These are phyloP conservation scores for Andrena trimmerana DNA, from an alignment of 2,888 invertebrate species.

Conservation along the genomic window DNA sequence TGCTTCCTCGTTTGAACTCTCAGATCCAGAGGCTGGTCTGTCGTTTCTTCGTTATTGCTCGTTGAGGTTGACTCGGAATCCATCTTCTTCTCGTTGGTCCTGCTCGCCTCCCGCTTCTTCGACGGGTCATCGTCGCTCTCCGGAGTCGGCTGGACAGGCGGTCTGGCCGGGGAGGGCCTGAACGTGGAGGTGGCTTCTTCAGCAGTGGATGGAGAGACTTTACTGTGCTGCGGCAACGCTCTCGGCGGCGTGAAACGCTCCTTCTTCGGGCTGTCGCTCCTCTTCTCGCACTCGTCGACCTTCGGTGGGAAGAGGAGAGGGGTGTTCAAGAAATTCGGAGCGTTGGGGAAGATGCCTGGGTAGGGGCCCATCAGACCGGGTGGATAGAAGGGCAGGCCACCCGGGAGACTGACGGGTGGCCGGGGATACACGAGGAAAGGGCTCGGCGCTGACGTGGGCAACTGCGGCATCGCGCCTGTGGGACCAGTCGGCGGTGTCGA, in stretches of 20 bases:
- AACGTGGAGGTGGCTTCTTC: conserved; percentile 89
- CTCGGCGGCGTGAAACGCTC: conserved; percentile 88
- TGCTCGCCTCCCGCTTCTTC: conserved; percentile 60
- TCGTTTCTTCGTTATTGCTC: conserved; percentile 62
- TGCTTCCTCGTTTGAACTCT: conserved; percentile 80
- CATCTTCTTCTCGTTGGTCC: conserved; percentile 74
- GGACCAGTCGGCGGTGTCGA: conserved; percentile 87
- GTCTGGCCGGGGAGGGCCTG: conserved; percentile 89
- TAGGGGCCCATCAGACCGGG: conserved; percentile 88
- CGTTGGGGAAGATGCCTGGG: conserved; percentile 86
- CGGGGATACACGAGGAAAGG: conserved; percentile 91
- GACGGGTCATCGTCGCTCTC: conserved; percentile 77
- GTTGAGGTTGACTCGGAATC: conserved; percentile 48
- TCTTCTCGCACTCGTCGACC: conserved; percentile 86
- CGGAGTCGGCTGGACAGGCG: conserved; percentile 83
- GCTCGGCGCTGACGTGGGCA: conserved; percentile 76
- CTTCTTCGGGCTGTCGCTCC: conserved; percentile 86
- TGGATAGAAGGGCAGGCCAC: conserved; percentile 88
- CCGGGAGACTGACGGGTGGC: conserved; percentile 86
- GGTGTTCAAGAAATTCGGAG: conserved; percentile 88
- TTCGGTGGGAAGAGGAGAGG: conserved; percentile 89
- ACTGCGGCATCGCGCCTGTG: conserved; percentile 79
- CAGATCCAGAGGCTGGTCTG: conserved; percentile 81
- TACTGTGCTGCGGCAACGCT: conserved; percentile 83
- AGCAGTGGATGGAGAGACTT: conserved; percentile 89